Evolutionary conservation across 2,113 vertebrate species (phyloP).

Genomic region (Nothobranchius kuhntae): DNA sequence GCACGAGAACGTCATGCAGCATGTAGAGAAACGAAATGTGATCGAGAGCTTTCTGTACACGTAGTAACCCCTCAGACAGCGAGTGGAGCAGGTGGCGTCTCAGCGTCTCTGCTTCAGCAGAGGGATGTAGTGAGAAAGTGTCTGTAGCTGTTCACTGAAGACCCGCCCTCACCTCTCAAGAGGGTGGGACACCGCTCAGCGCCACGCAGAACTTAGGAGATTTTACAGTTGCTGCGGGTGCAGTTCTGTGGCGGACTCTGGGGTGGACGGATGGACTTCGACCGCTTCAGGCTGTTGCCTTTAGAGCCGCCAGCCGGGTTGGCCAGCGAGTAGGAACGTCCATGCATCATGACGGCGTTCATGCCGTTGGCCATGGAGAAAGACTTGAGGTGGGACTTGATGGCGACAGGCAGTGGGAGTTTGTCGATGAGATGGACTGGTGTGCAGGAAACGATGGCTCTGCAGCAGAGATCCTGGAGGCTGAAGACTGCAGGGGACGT

Average conservation of each 20-base stretch:
- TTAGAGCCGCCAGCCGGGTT: slow-evolving; percentile 87
- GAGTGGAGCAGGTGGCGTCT: not conserved
- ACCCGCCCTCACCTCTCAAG: not conserved
- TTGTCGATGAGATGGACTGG: slow-evolving; percentile 98
- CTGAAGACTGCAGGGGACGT: slow-evolving; percentile 87
- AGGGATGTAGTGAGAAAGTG: slow-evolving; percentile 19
- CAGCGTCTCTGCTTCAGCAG: not conserved
- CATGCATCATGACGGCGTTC: slow-evolving; percentile 99
- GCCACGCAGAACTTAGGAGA: slow-evolving; percentile 81
- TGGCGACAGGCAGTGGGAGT: slow-evolving; percentile 94
- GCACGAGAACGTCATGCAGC: not conserved
- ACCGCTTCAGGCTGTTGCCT: slow-evolving; percentile 94
- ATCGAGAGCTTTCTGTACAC: slow-evolving; percentile 39
- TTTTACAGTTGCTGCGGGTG: slow-evolving; percentile 98
- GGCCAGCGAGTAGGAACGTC: slow-evolving; percentile 95
- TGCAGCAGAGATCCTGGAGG: slow-evolving; percentile 96
- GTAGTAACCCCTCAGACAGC: slow-evolving; percentile 27
- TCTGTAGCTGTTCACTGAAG: slow-evolving; percentile 4
- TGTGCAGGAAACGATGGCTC: slow-evolving; percentile 97
- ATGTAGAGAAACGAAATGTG: slow-evolving; percentile 12
- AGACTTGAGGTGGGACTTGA: slow-evolving; percentile 98
- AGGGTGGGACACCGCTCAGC: not conserved
- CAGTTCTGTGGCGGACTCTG: slow-evolving; percentile 99
- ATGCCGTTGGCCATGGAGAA: slow-evolving; percentile 99
- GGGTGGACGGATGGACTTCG: slow-evolving; percentile 92